phyloP scores from a whole-genome alignment of 2,888 invertebrate species.

The Tholera decimalis region DNA sequence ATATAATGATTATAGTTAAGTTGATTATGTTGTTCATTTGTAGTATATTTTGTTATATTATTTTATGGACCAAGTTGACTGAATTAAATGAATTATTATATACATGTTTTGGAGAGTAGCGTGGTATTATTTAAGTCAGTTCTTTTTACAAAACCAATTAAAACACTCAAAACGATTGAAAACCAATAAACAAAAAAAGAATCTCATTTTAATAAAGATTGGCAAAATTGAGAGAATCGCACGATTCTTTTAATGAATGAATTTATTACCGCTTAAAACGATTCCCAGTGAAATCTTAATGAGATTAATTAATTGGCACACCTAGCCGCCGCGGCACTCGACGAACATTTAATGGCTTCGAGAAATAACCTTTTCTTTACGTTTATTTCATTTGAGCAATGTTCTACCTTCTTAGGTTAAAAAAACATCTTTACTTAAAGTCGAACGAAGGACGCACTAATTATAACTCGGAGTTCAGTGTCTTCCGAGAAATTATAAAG shows the following conservation, averaged over 20 bases:
- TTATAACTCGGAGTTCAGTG: not conserved
- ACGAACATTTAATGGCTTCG: conserved; percentile 27
- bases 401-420: not conserved
- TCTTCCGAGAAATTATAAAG: not conserved
- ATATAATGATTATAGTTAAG: no score
- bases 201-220: conserved; percentile 13
- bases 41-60: no score
- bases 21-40: no score
- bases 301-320: conserved; percentile 28
- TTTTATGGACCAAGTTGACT: no score
- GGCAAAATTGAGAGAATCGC: not conserved
- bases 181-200: no score
- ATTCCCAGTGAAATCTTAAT: conserved; percentile 19
- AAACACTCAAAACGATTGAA: no score
- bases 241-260: conserved; percentile 22
- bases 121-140: no score
- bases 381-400: conserved; percentile 5
- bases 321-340: not conserved
- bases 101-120: no score
- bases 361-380: not conserved
- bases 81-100: no score
- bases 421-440: not conserved
- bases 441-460: not conserved
- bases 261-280: conserved; percentile 34
- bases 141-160: no score